Evolutionary conservation across 2,888 invertebrate species (phyloP), one percentile per base, ranked within the genome.

Genomic region (Cetonia aurata): DNA sequence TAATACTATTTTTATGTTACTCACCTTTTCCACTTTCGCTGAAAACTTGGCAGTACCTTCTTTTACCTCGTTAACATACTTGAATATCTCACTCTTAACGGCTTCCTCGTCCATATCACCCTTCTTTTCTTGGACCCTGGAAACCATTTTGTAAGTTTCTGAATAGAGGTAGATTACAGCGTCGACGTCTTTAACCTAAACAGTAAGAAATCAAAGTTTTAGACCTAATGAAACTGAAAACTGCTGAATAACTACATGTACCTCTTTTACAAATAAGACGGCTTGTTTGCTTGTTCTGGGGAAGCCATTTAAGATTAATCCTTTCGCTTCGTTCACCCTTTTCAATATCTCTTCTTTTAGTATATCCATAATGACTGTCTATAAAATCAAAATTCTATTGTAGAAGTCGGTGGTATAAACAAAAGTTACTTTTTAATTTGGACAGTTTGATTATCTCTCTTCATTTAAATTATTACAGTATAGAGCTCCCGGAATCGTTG

Each of bases 291-390:
- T 84, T 68, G 86, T 89, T 79, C 85, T 86, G 8, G 89, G 89
- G 80, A 89, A 89, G 12, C 88, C 88, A 9, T 88, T 87, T 50
- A 89, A 80, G 15, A 89, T 85, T 77, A 86, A 89, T 0, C 89
- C 89, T 87, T 55, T 86, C 0, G 71, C 68, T 42, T 62, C 52
- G 44, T 71, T 71, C 9, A 65, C 48, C 12, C 31, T 65, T 33
- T 65, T 68, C 44, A 69, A 17, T 56, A 69, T 71, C 56, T 71
- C 68, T 50, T 71, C 71, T 57, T 71, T 71, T 62, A 71, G 41
- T 10, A 71, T 50, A 65, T 71, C 71, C 25, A 71, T 57, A 12
- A 71, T 56, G 33, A 71, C 19, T n/a, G 57, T 52, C 67, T 71
- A 50, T 15, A 33, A 55, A 55, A 15, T n/a, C 1, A 46, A n/a